Percentiles rank a stretch among this genome's conserved stretches.
Conservation (phyloP, 1,140 invertebrate genomes). For the Batillaria attramentaria region DNA sequence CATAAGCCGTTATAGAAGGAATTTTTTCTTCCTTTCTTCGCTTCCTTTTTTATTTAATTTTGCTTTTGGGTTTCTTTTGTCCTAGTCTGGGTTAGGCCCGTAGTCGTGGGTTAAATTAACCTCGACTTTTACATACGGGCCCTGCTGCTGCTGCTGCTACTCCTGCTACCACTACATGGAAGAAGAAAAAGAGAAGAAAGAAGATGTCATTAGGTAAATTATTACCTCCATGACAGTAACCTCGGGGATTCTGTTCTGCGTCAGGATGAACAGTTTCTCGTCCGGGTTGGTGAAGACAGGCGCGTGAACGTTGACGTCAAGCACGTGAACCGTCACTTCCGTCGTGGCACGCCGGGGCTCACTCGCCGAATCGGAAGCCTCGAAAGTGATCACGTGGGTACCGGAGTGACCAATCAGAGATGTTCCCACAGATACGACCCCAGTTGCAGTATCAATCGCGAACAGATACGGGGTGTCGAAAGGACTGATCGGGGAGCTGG, state of each 20-base stretch:
- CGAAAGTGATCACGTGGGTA: conserved; percentile 29
- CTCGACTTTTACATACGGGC: too few relatives aligned
- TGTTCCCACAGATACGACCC: conserved; percentile 16
- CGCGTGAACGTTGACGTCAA: conserved; percentile 45
- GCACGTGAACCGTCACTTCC: conserved; percentile 34
- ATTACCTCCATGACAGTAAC: conserved; percentile 32
- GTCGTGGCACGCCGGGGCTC: conserved; percentile 28
- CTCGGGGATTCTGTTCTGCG: conserved; percentile 1
- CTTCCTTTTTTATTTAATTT: too few relatives aligned
- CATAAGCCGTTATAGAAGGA: too few relatives aligned
- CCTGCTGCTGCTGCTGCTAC: too few relatives aligned
- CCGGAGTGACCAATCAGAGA: conserved; percentile 42
- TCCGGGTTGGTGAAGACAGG: conserved; percentile 42
- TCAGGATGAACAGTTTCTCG: background rate
- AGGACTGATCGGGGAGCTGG: background rate
- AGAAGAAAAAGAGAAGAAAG: conserved; percentile 5
- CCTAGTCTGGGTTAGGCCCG: too few relatives aligned
- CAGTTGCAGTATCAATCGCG: conserved; percentile 2
- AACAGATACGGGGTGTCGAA: background rate
- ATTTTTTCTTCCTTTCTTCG: too few relatives aligned
- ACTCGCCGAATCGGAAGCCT: conserved; percentile 42
- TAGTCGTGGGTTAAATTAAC: too few relatives aligned
- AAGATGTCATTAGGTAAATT: too few relatives aligned
- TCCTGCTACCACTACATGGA: too few relatives aligned
- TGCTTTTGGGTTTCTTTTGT: too few relatives aligned